Conservation (phyloP, 2,888 invertebrate species). For the Sussaba pulchella region DNA sequence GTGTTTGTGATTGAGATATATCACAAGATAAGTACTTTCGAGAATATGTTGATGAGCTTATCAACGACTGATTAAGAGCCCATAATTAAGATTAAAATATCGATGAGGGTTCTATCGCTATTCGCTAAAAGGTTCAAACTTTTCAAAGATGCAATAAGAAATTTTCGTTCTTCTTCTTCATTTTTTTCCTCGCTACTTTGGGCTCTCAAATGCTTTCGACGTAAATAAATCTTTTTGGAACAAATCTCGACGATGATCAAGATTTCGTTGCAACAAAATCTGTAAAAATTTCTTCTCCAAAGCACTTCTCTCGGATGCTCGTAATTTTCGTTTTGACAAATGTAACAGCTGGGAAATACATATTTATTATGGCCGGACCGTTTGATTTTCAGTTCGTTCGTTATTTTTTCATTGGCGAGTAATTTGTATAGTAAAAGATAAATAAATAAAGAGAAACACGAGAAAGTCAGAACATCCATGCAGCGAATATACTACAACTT, state of each 20-base stretch:
- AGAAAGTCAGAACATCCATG: slow-evolving; percentile 39
- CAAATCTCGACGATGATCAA: too few relatives aligned
- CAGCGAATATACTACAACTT: slow-evolving; percentile 21
- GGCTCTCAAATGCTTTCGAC: too few relatives aligned
- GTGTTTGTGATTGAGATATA: slow-evolving; percentile 65
- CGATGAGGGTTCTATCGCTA: too few relatives aligned
- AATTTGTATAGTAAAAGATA: slow-evolving; percentile 33
- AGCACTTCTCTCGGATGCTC: slow-evolving; percentile 52
- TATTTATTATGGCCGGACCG: slow-evolving; percentile 76
- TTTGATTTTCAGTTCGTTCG: slow-evolving; percentile 73
- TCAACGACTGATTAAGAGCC: slow-evolving; percentile 23
- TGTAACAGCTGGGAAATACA: slow-evolving; percentile 54
- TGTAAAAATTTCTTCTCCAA: too few relatives aligned
- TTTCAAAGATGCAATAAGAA: too few relatives aligned
- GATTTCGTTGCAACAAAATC: too few relatives aligned
- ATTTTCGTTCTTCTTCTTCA: too few relatives aligned
- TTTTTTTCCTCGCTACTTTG: too few relatives aligned
- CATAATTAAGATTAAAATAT: too few relatives aligned
- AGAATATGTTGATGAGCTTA: slow-evolving; percentile 41
- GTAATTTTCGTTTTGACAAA: slow-evolving; percentile 71
- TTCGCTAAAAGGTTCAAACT: too few relatives aligned
- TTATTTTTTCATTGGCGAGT: too few relatives aligned
- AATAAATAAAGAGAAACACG: slow-evolving; percentile 34
- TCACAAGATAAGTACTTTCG: slow-evolving; percentile 71
- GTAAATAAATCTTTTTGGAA: too few relatives aligned